These are phyloP conservation scores for Nylanderia fulva DNA, from an alignment of 1,140 invertebrate species.

Conservation along the genomic window DNA sequence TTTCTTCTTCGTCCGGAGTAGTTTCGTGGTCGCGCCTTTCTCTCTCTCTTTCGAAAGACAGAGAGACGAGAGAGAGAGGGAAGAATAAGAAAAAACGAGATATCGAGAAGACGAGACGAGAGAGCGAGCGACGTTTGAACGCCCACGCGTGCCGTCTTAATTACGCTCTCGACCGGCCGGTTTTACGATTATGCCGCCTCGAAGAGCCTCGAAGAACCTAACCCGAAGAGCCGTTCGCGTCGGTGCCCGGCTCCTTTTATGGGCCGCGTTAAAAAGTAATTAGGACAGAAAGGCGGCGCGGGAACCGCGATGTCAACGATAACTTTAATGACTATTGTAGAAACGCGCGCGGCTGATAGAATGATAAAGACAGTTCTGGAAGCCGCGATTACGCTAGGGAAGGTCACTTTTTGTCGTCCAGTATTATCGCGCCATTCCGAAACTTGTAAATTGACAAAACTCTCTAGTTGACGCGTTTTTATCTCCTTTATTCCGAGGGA, in stretches of 20 bases:
- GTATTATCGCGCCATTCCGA: too few species aligned
- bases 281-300: conserved; percentile 64
- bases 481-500: neutral
- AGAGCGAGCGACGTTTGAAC: conserved; percentile 68
- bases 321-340: conserved; percentile 65
- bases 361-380: conserved; percentile 19
- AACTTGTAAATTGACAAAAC: neutral
- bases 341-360: conserved; percentile 42
- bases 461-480: neutral
- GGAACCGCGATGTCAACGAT: conserved; percentile 67
- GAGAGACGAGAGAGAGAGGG: neutral
- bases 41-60: neutral
- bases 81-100: conserved; percentile 28
- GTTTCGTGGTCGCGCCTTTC: neutral
- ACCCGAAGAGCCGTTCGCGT: conserved; percentile 13
- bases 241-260: conserved; percentile 65
- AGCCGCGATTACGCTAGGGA: neutral
- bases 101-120: conserved; percentile 57
- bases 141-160: conserved; percentile 76
- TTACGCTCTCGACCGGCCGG: conserved; percentile 64
- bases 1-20: conserved; percentile 8
- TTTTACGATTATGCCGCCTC: conserved; percentile 73
- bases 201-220: conserved; percentile 35
- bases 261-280: conserved; percentile 72
- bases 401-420: neutral